Conservation (phyloP, 1,140 invertebrate species). For the Solenopsis fugax region DNA sequence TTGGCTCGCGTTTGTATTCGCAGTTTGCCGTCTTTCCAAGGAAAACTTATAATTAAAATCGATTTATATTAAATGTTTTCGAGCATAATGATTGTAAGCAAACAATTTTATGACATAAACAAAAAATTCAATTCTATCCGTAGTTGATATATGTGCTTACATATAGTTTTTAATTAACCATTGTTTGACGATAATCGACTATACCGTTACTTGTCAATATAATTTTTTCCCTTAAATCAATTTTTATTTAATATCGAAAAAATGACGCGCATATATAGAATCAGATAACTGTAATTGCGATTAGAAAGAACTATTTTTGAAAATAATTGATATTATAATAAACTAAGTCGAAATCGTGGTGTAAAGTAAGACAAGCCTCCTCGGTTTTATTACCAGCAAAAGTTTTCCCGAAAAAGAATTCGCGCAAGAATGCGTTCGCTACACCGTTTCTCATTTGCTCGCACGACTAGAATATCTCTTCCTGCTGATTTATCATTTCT, state of each 20-base stretch:
- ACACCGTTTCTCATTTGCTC: not conserved
- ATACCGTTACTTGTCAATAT: not conserved
- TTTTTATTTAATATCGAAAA: not conserved
- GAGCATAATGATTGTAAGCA: not conserved
- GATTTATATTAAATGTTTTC: not conserved
- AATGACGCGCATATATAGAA: not conserved
- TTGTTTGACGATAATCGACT: not conserved
- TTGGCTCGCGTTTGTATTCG: slow-evolving; percentile 6
- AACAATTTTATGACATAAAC: not conserved
- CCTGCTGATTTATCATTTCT: not conserved
- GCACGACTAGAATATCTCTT: slow-evolving; percentile 31
- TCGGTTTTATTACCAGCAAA: not conserved
- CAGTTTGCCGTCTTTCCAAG: not conserved
- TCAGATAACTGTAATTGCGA: not conserved
- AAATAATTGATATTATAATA: not conserved
- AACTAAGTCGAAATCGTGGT: slow-evolving; percentile 1
- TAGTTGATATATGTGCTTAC: not conserved
- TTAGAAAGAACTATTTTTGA: slow-evolving; percentile 3
- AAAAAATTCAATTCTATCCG: not conserved
- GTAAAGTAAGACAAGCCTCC: not conserved
- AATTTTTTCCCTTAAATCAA: not conserved
- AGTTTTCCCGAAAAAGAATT: not conserved
- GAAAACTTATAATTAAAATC: not conserved
- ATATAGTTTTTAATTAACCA: not conserved
- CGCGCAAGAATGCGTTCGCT: not conserved